Conservation (phyloP, 2,113 vertebrate genomes). For the Electrona antarctica region DNA sequence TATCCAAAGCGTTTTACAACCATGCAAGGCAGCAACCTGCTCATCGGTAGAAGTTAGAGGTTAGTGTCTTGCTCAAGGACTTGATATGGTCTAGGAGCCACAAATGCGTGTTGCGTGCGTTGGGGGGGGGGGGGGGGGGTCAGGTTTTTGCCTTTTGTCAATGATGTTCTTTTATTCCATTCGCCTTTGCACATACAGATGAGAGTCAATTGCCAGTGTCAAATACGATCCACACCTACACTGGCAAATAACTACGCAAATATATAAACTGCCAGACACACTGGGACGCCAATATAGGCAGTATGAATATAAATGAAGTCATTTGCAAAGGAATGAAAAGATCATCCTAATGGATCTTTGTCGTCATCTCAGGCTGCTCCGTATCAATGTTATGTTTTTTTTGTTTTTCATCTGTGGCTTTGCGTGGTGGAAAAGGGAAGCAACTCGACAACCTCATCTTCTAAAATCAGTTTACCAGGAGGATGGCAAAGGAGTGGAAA, state of each 20-base stretch:
- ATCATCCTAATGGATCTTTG: slow-evolving; percentile 49
- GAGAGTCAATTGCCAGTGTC: slow-evolving; percentile 46
- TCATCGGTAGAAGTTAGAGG: too few relatives aligned
- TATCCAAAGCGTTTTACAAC: too few relatives aligned
- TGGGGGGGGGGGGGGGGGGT: too few relatives aligned
- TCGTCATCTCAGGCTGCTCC: slow-evolving; percentile 39
- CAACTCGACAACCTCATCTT: slow-evolving; percentile 67
- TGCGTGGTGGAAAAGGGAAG: slow-evolving; percentile 36
- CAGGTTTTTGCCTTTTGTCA: background rate
- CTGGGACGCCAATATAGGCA: slow-evolving; percentile 26
- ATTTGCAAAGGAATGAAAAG: slow-evolving; percentile 50
- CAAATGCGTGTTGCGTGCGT: slow-evolving; percentile 3
- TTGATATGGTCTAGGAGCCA: slow-evolving; percentile 7
- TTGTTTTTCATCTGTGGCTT: slow-evolving; percentile 30
- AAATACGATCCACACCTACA: slow-evolving; percentile 36
- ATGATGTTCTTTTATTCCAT: slow-evolving; percentile 22
- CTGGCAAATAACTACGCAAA: slow-evolving; percentile 29
- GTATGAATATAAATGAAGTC: slow-evolving; percentile 51
- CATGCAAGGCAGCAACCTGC: too few relatives aligned
- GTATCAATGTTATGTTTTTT: background rate
- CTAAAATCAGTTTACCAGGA: slow-evolving; percentile 68
- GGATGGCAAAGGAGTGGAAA: slow-evolving; percentile 46
- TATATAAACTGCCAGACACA: background rate
- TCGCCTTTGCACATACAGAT: slow-evolving; percentile 26
- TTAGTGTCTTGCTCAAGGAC: too few relatives aligned